These are phyloP conservation scores for Sylvilagus bachmani DNA, from an alignment of 2,113 vertebrate species.

Conservation along the genomic window DNA sequence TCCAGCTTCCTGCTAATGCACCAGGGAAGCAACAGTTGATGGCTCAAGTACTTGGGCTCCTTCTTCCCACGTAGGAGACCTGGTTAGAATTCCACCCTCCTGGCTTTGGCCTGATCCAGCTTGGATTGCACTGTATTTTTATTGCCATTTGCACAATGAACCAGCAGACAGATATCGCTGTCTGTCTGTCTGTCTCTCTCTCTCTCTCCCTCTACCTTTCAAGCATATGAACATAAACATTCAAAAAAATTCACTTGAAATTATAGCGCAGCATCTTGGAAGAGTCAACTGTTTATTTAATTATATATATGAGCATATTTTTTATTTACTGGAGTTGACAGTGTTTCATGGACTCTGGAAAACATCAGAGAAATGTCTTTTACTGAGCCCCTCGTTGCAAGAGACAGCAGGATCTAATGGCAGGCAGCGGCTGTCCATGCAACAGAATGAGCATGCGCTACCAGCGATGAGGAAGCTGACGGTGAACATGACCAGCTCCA, in stretches of 20 bases:
- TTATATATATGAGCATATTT: background rate
- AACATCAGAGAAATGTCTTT: background rate
- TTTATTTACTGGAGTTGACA: background rate
- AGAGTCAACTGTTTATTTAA: background rate
- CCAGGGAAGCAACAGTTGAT: too few relatives aligned
- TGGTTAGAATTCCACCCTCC: too few relatives aligned
- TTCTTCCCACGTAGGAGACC: too few relatives aligned
- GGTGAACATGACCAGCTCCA: background rate
- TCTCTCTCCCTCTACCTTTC: too few relatives aligned
- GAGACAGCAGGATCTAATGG: background rate
- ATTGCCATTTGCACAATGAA: too few relatives aligned
- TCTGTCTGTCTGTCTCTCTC: too few relatives aligned
- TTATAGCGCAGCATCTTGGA: background rate
- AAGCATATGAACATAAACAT: background rate
- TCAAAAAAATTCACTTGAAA: background rate
- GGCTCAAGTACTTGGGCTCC: too few relatives aligned
- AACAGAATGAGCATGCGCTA: background rate
- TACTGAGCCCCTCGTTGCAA: background rate
- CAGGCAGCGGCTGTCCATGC: background rate
- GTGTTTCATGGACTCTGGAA: background rate
- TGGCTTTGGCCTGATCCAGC: too few relatives aligned
- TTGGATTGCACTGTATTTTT: too few relatives aligned
- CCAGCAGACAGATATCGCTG: too few relatives aligned
- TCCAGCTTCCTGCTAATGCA: too few relatives aligned
- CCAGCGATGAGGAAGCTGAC: background rate